Evolutionary conservation across 2,888 invertebrate species (phyloP), one percentile per base, ranked within the genome.

Genomic region (Drosophila macrospina): DNA sequence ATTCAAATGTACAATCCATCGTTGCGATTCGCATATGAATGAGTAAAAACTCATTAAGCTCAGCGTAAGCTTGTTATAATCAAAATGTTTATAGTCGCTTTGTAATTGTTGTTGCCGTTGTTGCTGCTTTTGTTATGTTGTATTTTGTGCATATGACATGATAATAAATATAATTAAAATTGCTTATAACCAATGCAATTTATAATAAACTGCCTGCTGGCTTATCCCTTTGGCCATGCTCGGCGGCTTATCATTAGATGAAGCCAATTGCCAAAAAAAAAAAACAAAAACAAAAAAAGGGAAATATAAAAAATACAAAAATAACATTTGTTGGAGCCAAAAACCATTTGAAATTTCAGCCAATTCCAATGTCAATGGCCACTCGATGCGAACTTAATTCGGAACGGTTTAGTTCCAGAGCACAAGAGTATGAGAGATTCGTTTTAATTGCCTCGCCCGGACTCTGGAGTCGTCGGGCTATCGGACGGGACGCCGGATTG

Each of bases 221-320:
- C 54, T 62, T 32, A 84, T 73, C 86, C 78, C 70, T 69, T 83
- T 83, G 41, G 78, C 50, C 69, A 84, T 78, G 83, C 70, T 60
- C 48, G 32, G 45, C 70, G 51, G 60, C 55, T 77, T 62, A 71
- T 52, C 56, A 54, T 67, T 60, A 54, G 56, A 57, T 41, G 28
- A 15, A 24, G 37, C 11, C 45, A 54, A 57, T 32, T 6, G 50
- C 47, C 51, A 56, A 55, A 60, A 28, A 52, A 50, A 24, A 28
- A 34, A 30, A 20, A 44, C 30, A n/a, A 20, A n/a, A 10, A 1
- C n/a, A n/a, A n/a, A n/a, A n/a, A n/a, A n/a, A n/a, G n/a, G n/a
- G n/a, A n/a, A n/a, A n/a, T n/a, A n/a, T n/a, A 15, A 56, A 44
- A 30, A 47, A 8, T 7, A 28, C 6, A 28, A 28, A 28, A 28